Evolutionary conservation across 2,888 invertebrate genomes (phyloP).

Genomic region (Cheilosia vernalis): DNA sequence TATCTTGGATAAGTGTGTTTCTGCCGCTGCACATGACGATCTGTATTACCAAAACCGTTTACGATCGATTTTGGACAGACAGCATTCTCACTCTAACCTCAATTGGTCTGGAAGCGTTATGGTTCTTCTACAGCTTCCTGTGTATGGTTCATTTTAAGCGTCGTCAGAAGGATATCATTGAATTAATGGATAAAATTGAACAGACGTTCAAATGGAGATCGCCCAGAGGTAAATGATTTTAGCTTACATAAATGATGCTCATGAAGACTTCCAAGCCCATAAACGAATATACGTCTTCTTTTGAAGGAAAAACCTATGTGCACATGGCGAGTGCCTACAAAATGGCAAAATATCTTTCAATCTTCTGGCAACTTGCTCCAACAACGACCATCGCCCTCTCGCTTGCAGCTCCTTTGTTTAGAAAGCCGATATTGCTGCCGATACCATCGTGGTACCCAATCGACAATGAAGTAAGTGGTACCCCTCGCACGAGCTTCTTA

Average conservation of each 20-base stretch:
- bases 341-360: background rate
- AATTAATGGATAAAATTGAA: background rate
- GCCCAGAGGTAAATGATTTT: slow-evolving; percentile 5
- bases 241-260: too few relatives aligned
- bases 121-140: slow-evolving; percentile 19
- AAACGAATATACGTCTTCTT: background rate
- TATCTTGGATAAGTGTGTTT: slow-evolving; percentile 28
- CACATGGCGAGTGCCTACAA: slow-evolving; percentile 1
- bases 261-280: background rate
- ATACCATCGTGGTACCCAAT: slow-evolving; percentile 27
- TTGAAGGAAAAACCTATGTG: slow-evolving; percentile 45
- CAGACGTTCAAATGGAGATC: slow-evolving; percentile 28
- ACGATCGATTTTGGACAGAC: background rate
- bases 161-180: background rate
- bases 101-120: slow-evolving; percentile 1
- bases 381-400: background rate
- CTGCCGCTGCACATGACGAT: slow-evolving; percentile 26
- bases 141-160: slow-evolving; percentile 5
- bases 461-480: background rate
- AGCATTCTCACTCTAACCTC: background rate
- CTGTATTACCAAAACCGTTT: background rate
- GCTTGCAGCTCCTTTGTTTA: background rate
- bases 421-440: background rate
- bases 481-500: too few relatives aligned
- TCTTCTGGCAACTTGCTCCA: slow-evolving; percentile 6